phyloP scores from a whole-genome alignment of 2,113 vertebrate genomes.

The Centropus unirufus region DNA sequence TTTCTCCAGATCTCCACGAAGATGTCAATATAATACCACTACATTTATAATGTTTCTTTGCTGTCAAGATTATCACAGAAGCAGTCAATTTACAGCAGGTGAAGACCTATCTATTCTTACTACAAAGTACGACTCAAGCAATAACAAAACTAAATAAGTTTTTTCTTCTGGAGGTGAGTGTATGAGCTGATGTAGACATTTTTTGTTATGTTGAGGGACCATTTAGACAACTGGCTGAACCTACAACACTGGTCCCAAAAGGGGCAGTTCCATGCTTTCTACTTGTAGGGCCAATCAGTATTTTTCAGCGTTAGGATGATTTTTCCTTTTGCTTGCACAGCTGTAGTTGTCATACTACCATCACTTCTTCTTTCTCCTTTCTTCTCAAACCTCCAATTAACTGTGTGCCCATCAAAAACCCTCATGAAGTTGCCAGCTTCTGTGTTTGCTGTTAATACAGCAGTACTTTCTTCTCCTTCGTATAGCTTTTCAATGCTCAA shows the following conservation, averaged over 20 bases:
- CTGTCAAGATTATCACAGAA: not conserved
- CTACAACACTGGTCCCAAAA: not conserved
- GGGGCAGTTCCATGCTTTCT: not conserved
- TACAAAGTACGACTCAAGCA: slow-evolving; percentile 1
- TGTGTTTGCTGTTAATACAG: not conserved
- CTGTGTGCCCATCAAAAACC: not conserved
- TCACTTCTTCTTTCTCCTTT: not conserved
- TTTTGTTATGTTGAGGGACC: not conserved
- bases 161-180: not conserved
- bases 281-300: not conserved
- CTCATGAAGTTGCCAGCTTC: not conserved
- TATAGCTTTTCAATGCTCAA: not conserved
- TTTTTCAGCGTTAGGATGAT: not conserved
- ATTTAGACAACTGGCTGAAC: not conserved
- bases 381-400: not conserved
- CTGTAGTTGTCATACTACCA: not conserved
- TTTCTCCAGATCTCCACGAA: not conserved
- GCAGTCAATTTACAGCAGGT: not conserved
- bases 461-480: not conserved
- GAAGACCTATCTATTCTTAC: slow-evolving; percentile 4
- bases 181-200: not conserved
- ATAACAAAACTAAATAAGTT: slow-evolving; percentile 1
- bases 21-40: slow-evolving; percentile 7
- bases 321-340: not conserved
- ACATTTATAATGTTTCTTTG: not conserved